phyloP scores from a whole-genome alignment of 2,888 invertebrate genomes.

The Parnassius mnemosyne region DNA sequence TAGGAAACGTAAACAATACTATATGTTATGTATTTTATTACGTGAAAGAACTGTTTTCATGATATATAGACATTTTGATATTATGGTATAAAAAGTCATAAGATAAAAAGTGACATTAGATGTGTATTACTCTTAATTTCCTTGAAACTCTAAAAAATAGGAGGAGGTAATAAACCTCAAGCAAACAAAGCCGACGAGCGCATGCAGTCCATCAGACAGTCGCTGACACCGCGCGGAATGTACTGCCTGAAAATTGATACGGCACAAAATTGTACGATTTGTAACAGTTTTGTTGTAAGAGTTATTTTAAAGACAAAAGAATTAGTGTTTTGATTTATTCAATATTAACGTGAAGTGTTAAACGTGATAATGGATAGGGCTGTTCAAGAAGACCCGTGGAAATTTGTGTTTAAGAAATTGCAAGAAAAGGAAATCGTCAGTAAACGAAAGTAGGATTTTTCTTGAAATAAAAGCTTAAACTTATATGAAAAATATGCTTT shows the following conservation, averaged over 20 bases:
- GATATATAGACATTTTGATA: too few relatives aligned
- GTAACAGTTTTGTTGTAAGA: background rate
- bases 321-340: background rate
- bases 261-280: background rate
- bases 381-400: slow-evolving; percentile 61
- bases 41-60: too few relatives aligned
- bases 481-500: background rate
- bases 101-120: slow-evolving; percentile 34
- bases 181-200: slow-evolving; percentile 59
- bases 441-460: slow-evolving; percentile 55
- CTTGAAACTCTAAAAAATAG: slow-evolving; percentile 65
- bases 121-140: slow-evolving; percentile 35
- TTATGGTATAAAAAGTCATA: too few relatives aligned
- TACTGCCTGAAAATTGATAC: slow-evolving; percentile 52
- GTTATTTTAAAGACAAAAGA: background rate
- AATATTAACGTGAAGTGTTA: slow-evolving; percentile 4
- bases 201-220: slow-evolving; percentile 43
- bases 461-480: background rate
- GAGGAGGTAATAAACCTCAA: slow-evolving; percentile 56
- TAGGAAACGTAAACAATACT: too few relatives aligned
- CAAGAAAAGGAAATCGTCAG: slow-evolving; percentile 66
- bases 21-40: too few relatives aligned
- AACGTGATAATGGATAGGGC: slow-evolving; percentile 47
- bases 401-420: slow-evolving; percentile 61
- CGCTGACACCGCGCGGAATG: slow-evolving; percentile 45